Evolutionary conservation across 2,797 vertebrate genomes (phyloP), one percentile per base, ranked within the genome.

Genomic region (Cottoperca gobio): DNA sequence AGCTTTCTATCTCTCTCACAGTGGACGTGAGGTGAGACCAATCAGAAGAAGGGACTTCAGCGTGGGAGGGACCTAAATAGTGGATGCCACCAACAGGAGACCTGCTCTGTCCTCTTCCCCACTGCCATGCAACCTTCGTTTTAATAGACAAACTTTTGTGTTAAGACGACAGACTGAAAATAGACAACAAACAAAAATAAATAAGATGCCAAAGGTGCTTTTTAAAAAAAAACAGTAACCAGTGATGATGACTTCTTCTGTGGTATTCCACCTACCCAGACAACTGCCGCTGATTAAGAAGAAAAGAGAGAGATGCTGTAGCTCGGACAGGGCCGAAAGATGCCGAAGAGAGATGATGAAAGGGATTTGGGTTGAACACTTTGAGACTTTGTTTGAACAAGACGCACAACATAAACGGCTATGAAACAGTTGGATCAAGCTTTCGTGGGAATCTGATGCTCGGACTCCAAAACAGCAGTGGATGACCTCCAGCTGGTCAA

Each of bases 11-110:
- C 28, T 79, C 28, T 72, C 31, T 74, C 83, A 70, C 94, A 93
- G 93, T 96, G 95, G 98, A 99, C 87, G 96, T 99, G 94, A 99
- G 98, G 97, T 99, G 98, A 99, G 95, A 95, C 94, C 92, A 90
- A 93, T 91, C 94, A 92, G 75, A 82, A 54, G 83, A 92, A 94
- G 86, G 88, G 94, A 94, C 92, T 94, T 94, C 93, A 92, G 92
- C 91, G 92, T 93, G 95, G 96, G 95, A 93, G 92, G 94, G 95
- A 93, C 93, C 66, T 54, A 70, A 85, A 79, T 35, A 66, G 80
- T 88, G 74, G 83, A 88, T 13, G 43, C 84, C 76, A 60, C 60
- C 78, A 76, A 79, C 94, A 91, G 94, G 93, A 96, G 93, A 93
- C 95, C 94, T 93, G 94, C 94, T 94, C 92, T 93, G 93, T 95